Conservation (phyloP, 92 coral and sea anemone species). For the Parazoanthus swiftii region DNA sequence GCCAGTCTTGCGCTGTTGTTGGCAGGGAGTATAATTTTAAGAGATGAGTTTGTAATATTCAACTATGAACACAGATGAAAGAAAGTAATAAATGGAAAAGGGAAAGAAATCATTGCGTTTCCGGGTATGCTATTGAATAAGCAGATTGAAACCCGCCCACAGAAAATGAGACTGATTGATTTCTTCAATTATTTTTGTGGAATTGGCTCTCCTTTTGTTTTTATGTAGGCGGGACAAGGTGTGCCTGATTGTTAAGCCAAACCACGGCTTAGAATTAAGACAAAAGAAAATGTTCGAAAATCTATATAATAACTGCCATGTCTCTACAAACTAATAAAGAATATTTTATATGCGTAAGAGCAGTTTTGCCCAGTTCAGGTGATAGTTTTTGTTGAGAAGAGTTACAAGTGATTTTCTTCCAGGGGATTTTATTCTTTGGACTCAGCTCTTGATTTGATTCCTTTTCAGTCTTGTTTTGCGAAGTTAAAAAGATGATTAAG, state of each 20-base stretch:
- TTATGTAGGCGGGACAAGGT: background rate
- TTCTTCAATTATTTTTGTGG: background rate
- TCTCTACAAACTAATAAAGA: background rate
- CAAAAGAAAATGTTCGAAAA: too few species aligned
- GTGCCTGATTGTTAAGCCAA: background rate
- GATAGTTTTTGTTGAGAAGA: background rate
- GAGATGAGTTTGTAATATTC: background rate
- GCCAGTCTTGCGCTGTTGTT: background rate
- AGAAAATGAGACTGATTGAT: background rate
- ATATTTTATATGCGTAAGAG: background rate
- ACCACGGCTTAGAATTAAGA: too few species aligned
- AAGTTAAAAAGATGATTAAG: background rate
- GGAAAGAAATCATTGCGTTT: background rate
- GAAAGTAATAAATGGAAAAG: background rate
- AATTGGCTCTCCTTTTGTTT: too few species aligned
- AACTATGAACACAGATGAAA: background rate
- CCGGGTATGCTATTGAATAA: background rate
- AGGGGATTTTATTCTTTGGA: background rate
- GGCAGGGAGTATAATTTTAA: too few species aligned
- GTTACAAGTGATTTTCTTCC: background rate
- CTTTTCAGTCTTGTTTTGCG: too few species aligned
- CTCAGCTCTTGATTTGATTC: background rate
- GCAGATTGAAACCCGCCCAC: background rate
- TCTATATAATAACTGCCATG: background rate
- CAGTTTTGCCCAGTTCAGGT: background rate